A percentile compares a stretch with the other conserved stretches of the same genome.
phyloP scores from a whole-genome alignment of 2,888 invertebrate genomes.

The Sesia bembeciformis region DNA sequence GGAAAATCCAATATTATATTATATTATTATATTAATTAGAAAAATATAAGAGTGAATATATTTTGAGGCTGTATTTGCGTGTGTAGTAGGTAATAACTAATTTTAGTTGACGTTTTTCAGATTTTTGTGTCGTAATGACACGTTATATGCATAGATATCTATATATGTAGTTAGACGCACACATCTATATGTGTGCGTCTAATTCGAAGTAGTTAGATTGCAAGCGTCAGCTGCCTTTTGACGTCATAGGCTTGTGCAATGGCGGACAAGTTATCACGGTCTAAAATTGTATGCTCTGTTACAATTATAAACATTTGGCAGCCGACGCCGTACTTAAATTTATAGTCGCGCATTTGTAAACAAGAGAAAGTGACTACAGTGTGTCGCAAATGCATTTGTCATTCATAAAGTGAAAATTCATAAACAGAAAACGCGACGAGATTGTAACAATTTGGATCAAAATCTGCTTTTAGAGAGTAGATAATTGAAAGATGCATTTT shows the following conservation, averaged over 20 bases:
- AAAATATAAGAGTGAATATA: too few relatives aligned
- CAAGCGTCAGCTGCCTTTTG: conserved; percentile 3
- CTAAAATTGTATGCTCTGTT: neutral
- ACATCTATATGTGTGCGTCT: neutral
- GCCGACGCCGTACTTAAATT: neutral
- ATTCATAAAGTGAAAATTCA: too few relatives aligned
- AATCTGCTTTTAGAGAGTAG: too few relatives aligned
- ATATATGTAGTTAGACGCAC: neutral
- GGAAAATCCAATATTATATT: too few relatives aligned
- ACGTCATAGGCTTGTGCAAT: conserved; percentile 12
- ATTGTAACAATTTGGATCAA: too few relatives aligned
- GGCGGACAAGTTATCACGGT: neutral
- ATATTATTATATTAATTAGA: too few relatives aligned
- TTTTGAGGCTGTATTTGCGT: too few relatives aligned
- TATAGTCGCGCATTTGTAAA: neutral
- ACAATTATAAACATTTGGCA: neutral
- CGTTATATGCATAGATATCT: neutral
- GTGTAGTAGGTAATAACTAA: too few relatives aligned
- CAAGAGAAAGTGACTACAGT: neutral
- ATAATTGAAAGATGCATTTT: too few relatives aligned
- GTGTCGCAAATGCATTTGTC: neutral
- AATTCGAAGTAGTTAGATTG: neutral
- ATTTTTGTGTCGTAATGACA: too few relatives aligned
- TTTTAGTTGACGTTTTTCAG: too few relatives aligned
- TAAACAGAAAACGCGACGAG: too few relatives aligned